Evolutionary conservation across 2,797 vertebrate genomes (phyloP).

Genomic region (Holocentrus rufus): DNA sequence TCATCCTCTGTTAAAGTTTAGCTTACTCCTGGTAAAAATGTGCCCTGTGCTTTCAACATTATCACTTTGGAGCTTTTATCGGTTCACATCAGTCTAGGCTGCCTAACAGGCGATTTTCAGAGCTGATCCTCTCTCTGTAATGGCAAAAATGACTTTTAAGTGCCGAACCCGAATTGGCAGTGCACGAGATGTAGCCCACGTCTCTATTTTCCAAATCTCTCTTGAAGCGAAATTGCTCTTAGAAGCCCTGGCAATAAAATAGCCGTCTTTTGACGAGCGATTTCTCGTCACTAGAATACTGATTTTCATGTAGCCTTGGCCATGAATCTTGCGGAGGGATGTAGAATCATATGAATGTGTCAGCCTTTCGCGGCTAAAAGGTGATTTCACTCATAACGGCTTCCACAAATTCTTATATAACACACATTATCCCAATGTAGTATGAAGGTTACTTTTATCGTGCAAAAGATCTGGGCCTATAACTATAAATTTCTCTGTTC

Average conservation of each 20-base stretch:
- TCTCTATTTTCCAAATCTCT: constrained; percentile 68
- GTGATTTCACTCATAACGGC: constrained; percentile 59
- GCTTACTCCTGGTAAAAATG: constrained; percentile 47
- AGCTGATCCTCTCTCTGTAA: constrained; percentile 61
- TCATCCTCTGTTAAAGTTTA: constrained; percentile 77
- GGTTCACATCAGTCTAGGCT: constrained; percentile 55
- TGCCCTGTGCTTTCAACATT: constrained; percentile 53
- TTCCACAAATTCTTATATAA: constrained; percentile 69
- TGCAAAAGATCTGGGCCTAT: constrained; percentile 40
- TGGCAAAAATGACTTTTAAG: constrained; percentile 71
- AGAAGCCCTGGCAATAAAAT: constrained; percentile 63
- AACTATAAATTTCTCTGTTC: constrained; percentile 50
- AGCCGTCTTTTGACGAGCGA: constrained; percentile 59
- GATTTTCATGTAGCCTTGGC: constrained; percentile 59
- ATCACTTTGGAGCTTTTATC: constrained; percentile 50
- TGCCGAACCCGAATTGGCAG: constrained; percentile 64
- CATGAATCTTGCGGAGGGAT: constrained; percentile 63
- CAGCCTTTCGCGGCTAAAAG: constrained; percentile 39
- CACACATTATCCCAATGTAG: constrained; percentile 45
- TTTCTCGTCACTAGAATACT: constrained; percentile 64
- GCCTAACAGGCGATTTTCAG: constrained; percentile 60
- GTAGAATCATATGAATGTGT: constrained; percentile 68
- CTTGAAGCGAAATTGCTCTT: constrained; percentile 62
- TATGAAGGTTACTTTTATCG: constrained; percentile 37
- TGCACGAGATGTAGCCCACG: constrained; percentile 63